Evolutionary conservation across 2,888 invertebrate species (phyloP).

Genomic region (Caenorhabditis sp.): DNA sequence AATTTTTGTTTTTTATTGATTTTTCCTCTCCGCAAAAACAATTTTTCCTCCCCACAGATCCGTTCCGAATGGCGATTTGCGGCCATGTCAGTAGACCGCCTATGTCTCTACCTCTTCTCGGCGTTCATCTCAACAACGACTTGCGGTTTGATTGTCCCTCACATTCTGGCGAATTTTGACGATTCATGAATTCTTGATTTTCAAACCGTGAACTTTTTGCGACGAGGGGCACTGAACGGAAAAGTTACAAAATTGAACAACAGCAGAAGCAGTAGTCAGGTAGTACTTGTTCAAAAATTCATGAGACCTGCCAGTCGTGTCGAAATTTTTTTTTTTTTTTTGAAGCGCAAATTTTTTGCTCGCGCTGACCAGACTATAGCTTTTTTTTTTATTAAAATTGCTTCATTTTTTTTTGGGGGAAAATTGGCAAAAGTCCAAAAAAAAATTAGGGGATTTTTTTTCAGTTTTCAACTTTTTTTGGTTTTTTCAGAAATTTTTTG

Average conservation of each 20-base stretch:
- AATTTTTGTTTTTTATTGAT: not conserved
- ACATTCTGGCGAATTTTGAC: slow-evolving; percentile 59
- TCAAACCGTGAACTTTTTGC: no score
- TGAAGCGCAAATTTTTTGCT: no score
- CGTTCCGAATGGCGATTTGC: slow-evolving; percentile 58
- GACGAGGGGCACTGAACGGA: no score
- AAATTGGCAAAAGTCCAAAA: no score
- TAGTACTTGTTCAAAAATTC: not conserved
- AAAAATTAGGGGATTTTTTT: no score
- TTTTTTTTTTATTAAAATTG: no score
- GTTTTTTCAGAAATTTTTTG: no score
- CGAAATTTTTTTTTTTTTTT: not conserved
- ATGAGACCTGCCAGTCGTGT: not conserved
- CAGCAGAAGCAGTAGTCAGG: no score
- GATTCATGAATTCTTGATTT: not conserved
- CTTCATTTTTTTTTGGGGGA: no score
- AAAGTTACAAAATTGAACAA: no score
- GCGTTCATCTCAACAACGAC: slow-evolving; percentile 64
- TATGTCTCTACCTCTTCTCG: slow-evolving; percentile 69
- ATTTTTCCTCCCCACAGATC: slow-evolving; percentile 17
- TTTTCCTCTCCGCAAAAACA: not conserved
- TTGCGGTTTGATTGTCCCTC: slow-evolving; percentile 66
- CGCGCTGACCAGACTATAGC: no score
- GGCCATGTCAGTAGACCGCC: slow-evolving; percentile 68
- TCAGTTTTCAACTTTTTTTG: no score